phyloP scores from a whole-genome alignment of 2,888 invertebrate genomes.

The Aplocera efformata region DNA sequence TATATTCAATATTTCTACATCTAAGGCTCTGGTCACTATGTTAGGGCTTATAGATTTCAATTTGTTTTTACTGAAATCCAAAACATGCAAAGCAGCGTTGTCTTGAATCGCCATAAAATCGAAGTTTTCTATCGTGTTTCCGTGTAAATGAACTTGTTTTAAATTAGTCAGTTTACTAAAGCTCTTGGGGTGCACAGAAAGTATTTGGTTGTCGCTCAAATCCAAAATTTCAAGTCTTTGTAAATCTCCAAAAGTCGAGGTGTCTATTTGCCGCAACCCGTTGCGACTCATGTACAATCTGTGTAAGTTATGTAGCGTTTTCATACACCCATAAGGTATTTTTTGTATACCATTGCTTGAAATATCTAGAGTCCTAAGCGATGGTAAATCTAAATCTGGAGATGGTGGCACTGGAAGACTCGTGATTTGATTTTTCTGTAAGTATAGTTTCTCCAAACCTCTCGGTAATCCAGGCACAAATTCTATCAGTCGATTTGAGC shows the following conservation, averaged over 20 bases:
- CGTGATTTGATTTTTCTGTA: constrained; percentile 86
- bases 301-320: constrained; percentile 83
- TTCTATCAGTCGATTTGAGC: constrained; percentile 85
- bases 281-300: constrained; percentile 87
- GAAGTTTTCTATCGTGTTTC: constrained; percentile 87
- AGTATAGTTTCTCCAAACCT: constrained; percentile 87
- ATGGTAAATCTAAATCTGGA: constrained; percentile 85
- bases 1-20: constrained; percentile 86
- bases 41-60: constrained; percentile 84
- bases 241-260: constrained; percentile 85
- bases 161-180: constrained; percentile 83
- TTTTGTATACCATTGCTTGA: constrained; percentile 87
- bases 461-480: constrained; percentile 89
- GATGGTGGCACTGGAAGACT: constrained; percentile 83
- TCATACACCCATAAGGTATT: constrained; percentile 83
- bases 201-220: constrained; percentile 86
- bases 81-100: constrained; percentile 80
- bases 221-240: constrained; percentile 86
- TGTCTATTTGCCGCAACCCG: constrained; percentile 84
- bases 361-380: constrained; percentile 86
- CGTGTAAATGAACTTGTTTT: constrained; percentile 86
- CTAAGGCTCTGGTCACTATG: constrained; percentile 82
- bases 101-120: constrained; percentile 85
- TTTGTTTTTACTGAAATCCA: constrained; percentile 89
- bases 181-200: constrained; percentile 83